Conservation (phyloP, 2,888 invertebrate species). For the Epirrhoe alternata region DNA sequence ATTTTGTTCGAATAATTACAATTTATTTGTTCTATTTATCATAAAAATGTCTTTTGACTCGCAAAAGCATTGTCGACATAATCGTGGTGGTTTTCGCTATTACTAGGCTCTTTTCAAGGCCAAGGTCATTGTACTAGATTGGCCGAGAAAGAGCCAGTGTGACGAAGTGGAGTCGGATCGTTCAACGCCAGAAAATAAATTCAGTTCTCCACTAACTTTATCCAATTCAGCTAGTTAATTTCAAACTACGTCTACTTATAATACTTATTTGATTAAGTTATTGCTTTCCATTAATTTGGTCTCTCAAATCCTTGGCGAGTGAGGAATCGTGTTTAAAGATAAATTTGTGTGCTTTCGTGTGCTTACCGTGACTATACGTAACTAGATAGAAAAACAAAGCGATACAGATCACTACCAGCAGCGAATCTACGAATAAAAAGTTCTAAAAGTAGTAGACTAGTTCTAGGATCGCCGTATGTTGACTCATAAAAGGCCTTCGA, state of each 20-base stretch:
- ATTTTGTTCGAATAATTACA: conserved; percentile 7
- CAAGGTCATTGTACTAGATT: neutral
- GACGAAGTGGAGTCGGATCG: neutral
- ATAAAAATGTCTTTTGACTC: conserved; percentile 76
- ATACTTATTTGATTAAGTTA: conserved; percentile 67
- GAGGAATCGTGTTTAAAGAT: conserved; percentile 73
- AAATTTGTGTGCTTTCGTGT: conserved; percentile 74
- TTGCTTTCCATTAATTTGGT: conserved; percentile 78
- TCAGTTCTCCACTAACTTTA: conserved; percentile 47
- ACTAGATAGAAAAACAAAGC: conserved; percentile 72
- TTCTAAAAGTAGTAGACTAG: conserved; percentile 58
- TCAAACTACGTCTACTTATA: conserved; percentile 62
- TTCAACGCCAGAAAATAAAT: conserved; percentile 31
- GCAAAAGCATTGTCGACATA: conserved; percentile 58
- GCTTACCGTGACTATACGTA: conserved; percentile 69
- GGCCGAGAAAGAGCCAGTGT: conserved; percentile 8
- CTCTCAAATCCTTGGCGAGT: conserved; percentile 76
- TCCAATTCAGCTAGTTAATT: conserved; percentile 55
- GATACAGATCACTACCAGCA: conserved; percentile 73
- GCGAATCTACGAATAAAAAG: conserved; percentile 74
- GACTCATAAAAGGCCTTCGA: conserved; percentile 77
- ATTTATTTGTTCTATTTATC: conserved; percentile 30
- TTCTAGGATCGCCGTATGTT: conserved; percentile 72
- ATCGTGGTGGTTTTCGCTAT: conserved; percentile 21
- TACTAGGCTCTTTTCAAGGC: neutral